Base-by-base conservation (phyloP, 2,797 vertebrate genomes). In the Cirrhinus molitorella region DNA sequence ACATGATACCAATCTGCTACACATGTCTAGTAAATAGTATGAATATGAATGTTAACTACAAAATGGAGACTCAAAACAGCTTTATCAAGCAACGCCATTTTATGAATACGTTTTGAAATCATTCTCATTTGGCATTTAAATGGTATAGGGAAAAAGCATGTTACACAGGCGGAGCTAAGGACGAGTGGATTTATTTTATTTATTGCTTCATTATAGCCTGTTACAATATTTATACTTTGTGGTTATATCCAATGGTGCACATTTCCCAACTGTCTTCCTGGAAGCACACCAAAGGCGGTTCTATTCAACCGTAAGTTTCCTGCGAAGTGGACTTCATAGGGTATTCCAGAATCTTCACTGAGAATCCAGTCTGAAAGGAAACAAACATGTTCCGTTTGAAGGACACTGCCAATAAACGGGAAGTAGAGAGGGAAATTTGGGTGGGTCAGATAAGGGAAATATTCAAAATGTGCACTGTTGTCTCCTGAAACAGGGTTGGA, bases 11-110 rank as follows among this genome's bases (percentile, higher is more conserved):
- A 23, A n/a, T 68, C n/a, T 14, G n/a, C 40, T 13, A 25, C 31
- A 67, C 19, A 21, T 23, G 67, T n/a, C n/a, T n/a, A n/a, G n/a
- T n/a, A n/a, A n/a, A n/a, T n/a, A n/a, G n/a, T n/a, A n/a, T n/a
- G n/a, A n/a, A n/a, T n/a, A n/a, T 34, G 71, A 73, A n/a, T n/a
- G 71, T 53, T 53, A 34, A 65, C 63, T 59, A 45, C 40, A 25
- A 25, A 70, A 47, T 70, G 40, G 66, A 45, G 40, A 70, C 67
- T 45, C 6, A 9, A 45, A 23, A 68, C 1, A 9, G 1, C 43
- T 45, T 23, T 4, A 45, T 45, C 6, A 68, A 43, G 43, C 37
- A 43, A 8, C 3, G 1, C 6, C 19, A 0, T 45, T 68, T 68
- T 4, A 67, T 67, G 4, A 51, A 5, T 49, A 3, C 13, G 45